These are phyloP conservation scores for Olivierus martensii DNA, from an alignment of 1,140 invertebrate genomes.

Conservation along the genomic window DNA sequence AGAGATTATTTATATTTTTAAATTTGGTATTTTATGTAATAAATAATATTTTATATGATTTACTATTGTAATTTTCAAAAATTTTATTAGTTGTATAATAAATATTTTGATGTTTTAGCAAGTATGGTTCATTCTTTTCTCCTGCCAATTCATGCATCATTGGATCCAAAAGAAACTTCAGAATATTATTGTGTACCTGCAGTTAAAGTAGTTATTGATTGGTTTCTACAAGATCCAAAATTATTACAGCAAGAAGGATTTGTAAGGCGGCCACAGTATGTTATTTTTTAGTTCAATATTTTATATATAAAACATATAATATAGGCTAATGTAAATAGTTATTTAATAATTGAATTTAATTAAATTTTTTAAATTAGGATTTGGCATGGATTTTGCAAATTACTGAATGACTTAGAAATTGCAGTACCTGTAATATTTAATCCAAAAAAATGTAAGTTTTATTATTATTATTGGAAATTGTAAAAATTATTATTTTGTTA, in stretches of 20 bases:
- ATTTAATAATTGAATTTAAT: no score
- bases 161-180: constrained; percentile 40
- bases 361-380: constrained; percentile 33
- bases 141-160: constrained; percentile 50
- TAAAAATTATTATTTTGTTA: no score
- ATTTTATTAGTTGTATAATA: no score
- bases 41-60: no score
- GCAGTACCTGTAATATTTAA: constrained; percentile 18
- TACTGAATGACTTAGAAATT: constrained; percentile 49
- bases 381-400: constrained; percentile 60
- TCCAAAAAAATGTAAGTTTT: constrained; percentile 27
- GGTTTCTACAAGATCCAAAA: constrained; percentile 44
- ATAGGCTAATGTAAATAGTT: no score
- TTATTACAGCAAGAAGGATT: constrained; percentile 44
- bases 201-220: constrained; percentile 60
- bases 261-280: constrained; percentile 44
- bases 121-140: constrained; percentile 50
- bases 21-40: no score
- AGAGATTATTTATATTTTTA: no score
- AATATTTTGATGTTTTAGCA: no score
- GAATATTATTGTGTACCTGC: constrained; percentile 53
- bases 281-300: constrained; percentile 2
- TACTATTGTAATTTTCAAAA: no score
- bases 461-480: no score
- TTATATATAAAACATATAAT: constrained; percentile 2